Conservation (phyloP, 2,113 vertebrate species). For the Numida meleagris region DNA sequence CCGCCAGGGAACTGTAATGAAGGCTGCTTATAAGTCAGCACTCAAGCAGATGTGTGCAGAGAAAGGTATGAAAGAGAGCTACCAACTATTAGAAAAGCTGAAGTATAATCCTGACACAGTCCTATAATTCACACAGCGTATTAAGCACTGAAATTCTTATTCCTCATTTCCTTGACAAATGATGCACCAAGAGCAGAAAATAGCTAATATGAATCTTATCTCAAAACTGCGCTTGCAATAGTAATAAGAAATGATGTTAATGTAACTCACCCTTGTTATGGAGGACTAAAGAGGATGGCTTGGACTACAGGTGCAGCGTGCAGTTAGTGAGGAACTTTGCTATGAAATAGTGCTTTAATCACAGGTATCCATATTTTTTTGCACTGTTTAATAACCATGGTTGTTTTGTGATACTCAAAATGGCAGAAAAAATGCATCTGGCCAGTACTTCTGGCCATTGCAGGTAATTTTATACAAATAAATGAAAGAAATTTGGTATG, state of each 20-base stretch:
- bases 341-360: neutral
- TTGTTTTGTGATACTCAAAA: neutral
- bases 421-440: neutral
- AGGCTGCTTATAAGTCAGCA: neutral
- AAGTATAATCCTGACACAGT: neutral
- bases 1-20: neutral
- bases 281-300: neutral
- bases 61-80: conserved; percentile 29
- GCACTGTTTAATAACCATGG: neutral
- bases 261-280: neutral
- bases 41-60: neutral
- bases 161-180: conserved; percentile 73
- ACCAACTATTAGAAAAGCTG: conserved; percentile 9
- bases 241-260: conserved; percentile 18
- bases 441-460: neutral
- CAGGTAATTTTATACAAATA: neutral
- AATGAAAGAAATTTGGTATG: neutral
- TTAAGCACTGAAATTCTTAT: conserved; percentile 52
- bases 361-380: neutral
- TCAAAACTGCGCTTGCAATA: neutral
- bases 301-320: neutral
- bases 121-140: conserved; percentile 48
- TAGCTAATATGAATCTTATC: conserved; percentile 57
- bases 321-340: neutral
- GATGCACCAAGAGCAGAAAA: conserved; percentile 51